These are phyloP conservation scores for Picathartes gymnocephalus DNA, from an alignment of 2,113 vertebrate genomes.

Conservation along the genomic window DNA sequence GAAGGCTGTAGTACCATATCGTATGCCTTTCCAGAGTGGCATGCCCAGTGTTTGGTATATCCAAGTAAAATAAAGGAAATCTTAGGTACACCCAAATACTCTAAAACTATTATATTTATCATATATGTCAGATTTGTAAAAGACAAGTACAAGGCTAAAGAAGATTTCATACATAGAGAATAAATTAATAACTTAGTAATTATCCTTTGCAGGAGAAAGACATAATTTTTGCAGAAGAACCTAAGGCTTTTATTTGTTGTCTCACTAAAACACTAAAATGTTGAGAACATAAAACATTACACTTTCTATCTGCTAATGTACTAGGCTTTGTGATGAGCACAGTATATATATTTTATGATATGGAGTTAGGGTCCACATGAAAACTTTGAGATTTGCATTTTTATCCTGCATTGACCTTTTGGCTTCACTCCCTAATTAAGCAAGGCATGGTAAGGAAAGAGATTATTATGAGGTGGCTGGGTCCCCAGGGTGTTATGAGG, in stretches of 20 bases:
- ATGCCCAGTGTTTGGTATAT: neutral
- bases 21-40: neutral
- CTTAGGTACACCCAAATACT: neutral
- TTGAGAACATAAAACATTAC: neutral
- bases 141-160: neutral
- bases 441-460: slow-evolving; percentile 71
- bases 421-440: slow-evolving; percentile 78
- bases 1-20: neutral
- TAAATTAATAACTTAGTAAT: neutral
- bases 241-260: slow-evolving; percentile 44
- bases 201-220: neutral
- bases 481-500: slow-evolving; percentile 75
- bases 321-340: neutral
- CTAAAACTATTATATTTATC: neutral
- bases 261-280: slow-evolving; percentile 32
- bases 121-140: neutral
- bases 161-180: neutral
- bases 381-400: slow-evolving; percentile 78
- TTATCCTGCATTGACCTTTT: slow-evolving; percentile 77
- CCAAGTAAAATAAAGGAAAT: neutral
- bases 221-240: neutral
- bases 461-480: slow-evolving; percentile 72
- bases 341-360: slow-evolving; percentile 64
- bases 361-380: slow-evolving; percentile 70
- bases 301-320: slow-evolving; percentile 1